Percentiles rank a stretch among this genome's conserved stretches.
These are phyloP conservation scores for Caenorhabditis brenneri DNA, from an alignment of 1,140 invertebrate species.

Conservation along the genomic window DNA sequence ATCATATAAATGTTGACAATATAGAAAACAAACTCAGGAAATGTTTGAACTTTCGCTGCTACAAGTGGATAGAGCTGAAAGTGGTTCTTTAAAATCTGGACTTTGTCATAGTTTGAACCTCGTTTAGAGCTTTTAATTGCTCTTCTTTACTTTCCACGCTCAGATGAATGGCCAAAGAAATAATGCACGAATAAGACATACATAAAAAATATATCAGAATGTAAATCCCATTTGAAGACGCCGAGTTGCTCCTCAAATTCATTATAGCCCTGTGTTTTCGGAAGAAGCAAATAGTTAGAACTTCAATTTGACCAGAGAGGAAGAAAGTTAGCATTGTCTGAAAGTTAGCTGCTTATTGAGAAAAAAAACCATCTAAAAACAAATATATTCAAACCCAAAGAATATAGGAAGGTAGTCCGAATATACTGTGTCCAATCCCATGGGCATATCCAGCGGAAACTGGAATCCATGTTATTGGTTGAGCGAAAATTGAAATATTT, in stretches of 20 bases:
- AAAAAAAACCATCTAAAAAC: too few relatives aligned
- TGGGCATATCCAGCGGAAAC: background rate
- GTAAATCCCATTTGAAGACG: background rate
- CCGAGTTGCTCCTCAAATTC: background rate
- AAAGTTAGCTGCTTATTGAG: too few relatives aligned
- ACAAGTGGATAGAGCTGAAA: too few relatives aligned
- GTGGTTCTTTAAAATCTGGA: too few relatives aligned
- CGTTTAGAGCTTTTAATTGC: too few relatives aligned
- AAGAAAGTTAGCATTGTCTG: background rate
- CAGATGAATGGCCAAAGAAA: too few relatives aligned
- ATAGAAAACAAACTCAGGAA: too few relatives aligned
- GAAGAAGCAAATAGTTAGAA: background rate
- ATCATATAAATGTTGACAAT: too few relatives aligned
- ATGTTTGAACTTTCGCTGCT: too few relatives aligned
- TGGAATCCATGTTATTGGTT: background rate
- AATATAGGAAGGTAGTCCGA: background rate
- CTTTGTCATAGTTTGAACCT: too few relatives aligned
- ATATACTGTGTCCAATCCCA: background rate
- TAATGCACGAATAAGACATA: background rate
- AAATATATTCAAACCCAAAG: background rate
- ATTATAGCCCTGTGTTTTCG: background rate
- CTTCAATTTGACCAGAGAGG: background rate
- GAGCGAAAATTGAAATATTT: background rate
- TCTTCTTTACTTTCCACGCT: too few relatives aligned
- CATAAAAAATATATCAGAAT: too few relatives aligned